Evolutionary conservation across 23 tunicate genomes (phyloP).

Genomic region (Phallusia fumigata): DNA sequence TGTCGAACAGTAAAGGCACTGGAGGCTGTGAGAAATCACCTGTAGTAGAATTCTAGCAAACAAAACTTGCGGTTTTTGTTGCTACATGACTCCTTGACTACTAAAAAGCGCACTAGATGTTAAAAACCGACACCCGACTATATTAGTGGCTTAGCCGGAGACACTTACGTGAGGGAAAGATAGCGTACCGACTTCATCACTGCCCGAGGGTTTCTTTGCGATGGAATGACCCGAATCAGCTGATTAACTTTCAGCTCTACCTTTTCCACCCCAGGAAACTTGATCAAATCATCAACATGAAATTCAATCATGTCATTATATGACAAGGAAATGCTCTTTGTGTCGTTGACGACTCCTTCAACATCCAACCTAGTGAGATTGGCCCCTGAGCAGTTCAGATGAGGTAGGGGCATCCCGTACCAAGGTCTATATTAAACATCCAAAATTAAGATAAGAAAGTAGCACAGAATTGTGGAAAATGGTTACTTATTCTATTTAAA

Average conservation of each 20-base stretch:
- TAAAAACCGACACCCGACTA: no score
- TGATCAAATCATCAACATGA: slow-evolving; percentile 45
- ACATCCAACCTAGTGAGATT: slow-evolving; percentile 33
- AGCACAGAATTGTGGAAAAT: no score
- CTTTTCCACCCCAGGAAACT: slow-evolving; percentile 27
- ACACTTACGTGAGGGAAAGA: slow-evolving; percentile 50
- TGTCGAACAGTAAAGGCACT: no score
- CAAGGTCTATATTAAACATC: slow-evolving; percentile 11
- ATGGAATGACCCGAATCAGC: slow-evolving; percentile 24
- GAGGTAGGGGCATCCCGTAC: slow-evolving; percentile 50
- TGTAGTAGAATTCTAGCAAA: no score
- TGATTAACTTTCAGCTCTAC: slow-evolving; percentile 38
- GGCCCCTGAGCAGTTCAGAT: slow-evolving; percentile 56
- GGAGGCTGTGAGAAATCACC: no score
- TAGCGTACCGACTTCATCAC: slow-evolving; percentile 1
- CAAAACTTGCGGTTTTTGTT: no score
- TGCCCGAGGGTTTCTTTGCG: background rate
- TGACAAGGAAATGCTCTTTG: slow-evolving; percentile 46
- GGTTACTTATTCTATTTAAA: no score
- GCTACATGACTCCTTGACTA: no score
- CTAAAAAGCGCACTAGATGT: no score
- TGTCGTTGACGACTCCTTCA: slow-evolving; percentile 39
- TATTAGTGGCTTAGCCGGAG: background rate
- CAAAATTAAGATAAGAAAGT: no score
- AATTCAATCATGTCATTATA: slow-evolving; percentile 57